phyloP scores from a whole-genome alignment of 2,888 invertebrate species.

The Smittia aterrima region DNA sequence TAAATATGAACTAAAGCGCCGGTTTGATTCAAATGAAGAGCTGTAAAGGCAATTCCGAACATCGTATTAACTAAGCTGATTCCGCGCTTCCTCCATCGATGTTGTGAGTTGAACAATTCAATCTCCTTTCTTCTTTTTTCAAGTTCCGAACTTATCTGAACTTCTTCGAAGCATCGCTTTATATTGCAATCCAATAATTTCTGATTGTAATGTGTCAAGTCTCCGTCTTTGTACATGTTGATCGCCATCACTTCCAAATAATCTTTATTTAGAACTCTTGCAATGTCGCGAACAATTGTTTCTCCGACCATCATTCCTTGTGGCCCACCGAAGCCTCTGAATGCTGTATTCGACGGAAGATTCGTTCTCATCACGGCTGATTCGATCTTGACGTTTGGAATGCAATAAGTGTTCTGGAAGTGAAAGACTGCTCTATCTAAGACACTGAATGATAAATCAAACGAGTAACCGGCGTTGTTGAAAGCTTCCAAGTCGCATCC shows the following conservation, averaged over 20 bases:
- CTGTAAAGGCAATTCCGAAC: constrained; percentile 81
- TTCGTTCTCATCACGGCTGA: constrained; percentile 84
- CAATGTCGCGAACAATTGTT: constrained; percentile 72
- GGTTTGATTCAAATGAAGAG: constrained; percentile 74
- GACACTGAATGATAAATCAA: constrained; percentile 75
- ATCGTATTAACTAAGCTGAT: constrained; percentile 77
- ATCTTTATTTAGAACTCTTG: constrained; percentile 65
- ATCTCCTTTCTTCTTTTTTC: constrained; percentile 59
- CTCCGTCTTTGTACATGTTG: constrained; percentile 80
- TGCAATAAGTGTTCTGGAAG: constrained; percentile 77
- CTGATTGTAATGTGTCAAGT: constrained; percentile 76
- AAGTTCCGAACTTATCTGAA: constrained; percentile 66
- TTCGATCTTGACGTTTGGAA: constrained; percentile 68
- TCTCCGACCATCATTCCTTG: constrained; percentile 88
- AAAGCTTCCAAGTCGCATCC: constrained; percentile 73
- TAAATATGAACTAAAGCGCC: constrained; percentile 88
- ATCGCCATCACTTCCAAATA: constrained; percentile 63
- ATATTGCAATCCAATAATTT: constrained; percentile 69
- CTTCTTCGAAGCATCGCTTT: constrained; percentile 75
- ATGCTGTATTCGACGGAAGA: constrained; percentile 88
- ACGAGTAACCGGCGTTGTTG: constrained; percentile 78
- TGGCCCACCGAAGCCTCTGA: constrained; percentile 88
- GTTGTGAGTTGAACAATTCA: constrained; percentile 69
- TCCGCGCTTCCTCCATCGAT: constrained; percentile 86
- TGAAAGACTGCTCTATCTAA: constrained; percentile 81